Evolutionary conservation across 2,888 invertebrate species (phyloP).

Genomic region (Xylophagus ater): DNA sequence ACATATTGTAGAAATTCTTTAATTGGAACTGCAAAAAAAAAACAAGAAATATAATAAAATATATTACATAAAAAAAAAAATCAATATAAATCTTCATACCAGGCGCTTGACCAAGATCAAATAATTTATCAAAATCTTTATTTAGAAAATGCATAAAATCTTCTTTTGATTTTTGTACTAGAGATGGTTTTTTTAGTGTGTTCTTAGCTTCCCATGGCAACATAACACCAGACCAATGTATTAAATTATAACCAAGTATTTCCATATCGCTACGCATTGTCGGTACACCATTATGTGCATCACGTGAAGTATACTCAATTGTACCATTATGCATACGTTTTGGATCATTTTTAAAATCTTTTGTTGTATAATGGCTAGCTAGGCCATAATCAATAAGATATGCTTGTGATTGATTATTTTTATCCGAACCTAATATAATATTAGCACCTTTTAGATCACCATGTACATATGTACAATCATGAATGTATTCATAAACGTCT

Average conservation of each 20-base stretch:
- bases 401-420: constrained; percentile 55
- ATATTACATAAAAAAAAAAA: constrained; percentile 15
- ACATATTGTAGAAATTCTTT: constrained; percentile 57
- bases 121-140: constrained; percentile 25
- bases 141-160: constrained; percentile 47
- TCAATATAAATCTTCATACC: constrained; percentile 27
- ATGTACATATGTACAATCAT: constrained; percentile 81
- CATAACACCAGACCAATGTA: constrained; percentile 77
- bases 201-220: constrained; percentile 73
- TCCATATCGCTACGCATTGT: constrained; percentile 90
- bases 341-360: constrained; percentile 77
- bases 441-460: constrained; percentile 95
- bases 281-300: constrained; percentile 85
- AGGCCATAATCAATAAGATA: constrained; percentile 92
- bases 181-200: constrained; percentile 44
- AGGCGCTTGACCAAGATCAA: constrained; percentile 37
- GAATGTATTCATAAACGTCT: constrained; percentile 86
- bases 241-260: constrained; percentile 84
- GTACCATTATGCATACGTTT: constrained; percentile 95
- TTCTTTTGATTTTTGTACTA: constrained; percentile 59
- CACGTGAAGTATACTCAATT: constrained; percentile 89
- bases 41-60: constrained; percentile 7
- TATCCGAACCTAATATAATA: constrained; percentile 63
- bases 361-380: constrained; percentile 62
- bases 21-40: constrained; percentile 45